These are phyloP conservation scores for Seriola quinqueradiata DNA, from an alignment of 2,113 vertebrate species.

Conservation along the genomic window DNA sequence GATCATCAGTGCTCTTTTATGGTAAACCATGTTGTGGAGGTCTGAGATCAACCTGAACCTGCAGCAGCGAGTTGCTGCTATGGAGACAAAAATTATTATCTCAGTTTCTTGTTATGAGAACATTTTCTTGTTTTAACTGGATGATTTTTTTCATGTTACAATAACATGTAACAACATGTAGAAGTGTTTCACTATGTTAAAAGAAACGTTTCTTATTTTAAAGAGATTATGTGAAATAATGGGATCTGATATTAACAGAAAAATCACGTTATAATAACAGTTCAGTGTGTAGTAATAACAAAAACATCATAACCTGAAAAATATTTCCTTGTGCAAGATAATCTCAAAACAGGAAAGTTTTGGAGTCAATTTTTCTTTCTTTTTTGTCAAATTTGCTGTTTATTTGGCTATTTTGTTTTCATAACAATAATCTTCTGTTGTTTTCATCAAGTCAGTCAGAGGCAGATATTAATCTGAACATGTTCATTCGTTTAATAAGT, in stretches of 20 bases:
- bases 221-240: background rate
- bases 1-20: conserved; percentile 55
- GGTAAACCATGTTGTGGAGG: conserved; percentile 13
- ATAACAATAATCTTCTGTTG: background rate
- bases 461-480: background rate
- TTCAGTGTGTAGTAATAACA: background rate
- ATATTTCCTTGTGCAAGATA: background rate
- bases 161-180: background rate
- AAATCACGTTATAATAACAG: background rate
- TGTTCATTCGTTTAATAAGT: background rate
- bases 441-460: background rate
- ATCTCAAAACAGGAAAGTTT: background rate
- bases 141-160: conserved; percentile 7
- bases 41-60: conserved; percentile 32
- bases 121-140: background rate
- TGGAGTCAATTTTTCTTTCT: background rate
- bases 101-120: background rate
- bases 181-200: background rate
- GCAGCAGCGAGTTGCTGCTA: background rate
- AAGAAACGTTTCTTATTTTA: background rate
- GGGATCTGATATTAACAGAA: background rate
- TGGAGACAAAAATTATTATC: background rate
- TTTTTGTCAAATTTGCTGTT: background rate
- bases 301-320: background rate
- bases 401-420: background rate